Conservation (phyloP, 2,113 vertebrate genomes). For the Trinectes maculatus region DNA sequence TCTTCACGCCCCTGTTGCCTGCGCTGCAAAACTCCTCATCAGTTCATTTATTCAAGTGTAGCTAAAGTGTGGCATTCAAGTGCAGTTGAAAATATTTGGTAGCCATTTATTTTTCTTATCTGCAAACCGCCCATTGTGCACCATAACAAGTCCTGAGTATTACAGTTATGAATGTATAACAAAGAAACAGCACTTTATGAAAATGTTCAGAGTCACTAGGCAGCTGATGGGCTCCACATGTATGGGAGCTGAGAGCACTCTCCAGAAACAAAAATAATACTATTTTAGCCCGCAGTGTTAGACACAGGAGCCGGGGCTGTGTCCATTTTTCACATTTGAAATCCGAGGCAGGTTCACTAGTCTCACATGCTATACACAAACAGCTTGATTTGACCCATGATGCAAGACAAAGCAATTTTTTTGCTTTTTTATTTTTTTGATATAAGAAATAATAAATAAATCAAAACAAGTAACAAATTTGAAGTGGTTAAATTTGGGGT, state of each 20-base stretch:
- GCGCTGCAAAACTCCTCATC: constrained; percentile 33
- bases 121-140: constrained; percentile 1
- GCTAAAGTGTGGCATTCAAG: constrained; percentile 32
- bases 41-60: constrained; percentile 44
- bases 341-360: too few relatives aligned
- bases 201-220: not conserved
- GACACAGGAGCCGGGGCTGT: not conserved
- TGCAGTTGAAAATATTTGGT: constrained; percentile 32
- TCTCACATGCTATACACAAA: not conserved
- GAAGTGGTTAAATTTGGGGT: too few relatives aligned
- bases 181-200: not conserved
- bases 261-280: not conserved
- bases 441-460: too few relatives aligned
- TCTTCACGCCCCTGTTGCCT: constrained; percentile 11
- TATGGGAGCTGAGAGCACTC: not conserved
- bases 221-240: not conserved
- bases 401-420: too few relatives aligned
- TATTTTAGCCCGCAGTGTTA: not conserved
- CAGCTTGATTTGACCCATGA: not conserved
- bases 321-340: too few relatives aligned
- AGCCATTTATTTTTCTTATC: constrained; percentile 3
- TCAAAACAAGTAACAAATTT: too few relatives aligned
- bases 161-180: too few relatives aligned
- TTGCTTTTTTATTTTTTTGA: too few relatives aligned
- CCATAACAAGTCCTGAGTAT: not conserved